These are phyloP conservation scores for Hyppa rectilinea DNA, from an alignment of 2,888 invertebrate species.

Conservation along the genomic window DNA sequence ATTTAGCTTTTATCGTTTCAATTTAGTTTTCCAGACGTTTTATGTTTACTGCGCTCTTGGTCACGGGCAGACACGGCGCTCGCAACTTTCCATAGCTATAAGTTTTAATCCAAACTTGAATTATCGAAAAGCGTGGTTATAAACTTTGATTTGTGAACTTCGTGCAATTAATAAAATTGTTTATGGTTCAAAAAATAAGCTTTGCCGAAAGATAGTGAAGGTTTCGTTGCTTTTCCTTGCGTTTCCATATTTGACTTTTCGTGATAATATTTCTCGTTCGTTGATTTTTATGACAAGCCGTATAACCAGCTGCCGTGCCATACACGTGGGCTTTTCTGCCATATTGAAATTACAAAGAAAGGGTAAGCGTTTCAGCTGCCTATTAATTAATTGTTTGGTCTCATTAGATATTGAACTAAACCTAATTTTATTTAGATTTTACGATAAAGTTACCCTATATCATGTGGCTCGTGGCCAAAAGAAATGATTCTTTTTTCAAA, in stretches of 20 bases:
- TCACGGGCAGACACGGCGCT: conserved; percentile 55
- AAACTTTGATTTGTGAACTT: conserved; percentile 44
- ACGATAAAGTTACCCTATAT: neutral
- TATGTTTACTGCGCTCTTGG: conserved; percentile 56
- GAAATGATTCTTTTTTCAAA: too few species aligned
- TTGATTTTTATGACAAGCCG: conserved; percentile 45
- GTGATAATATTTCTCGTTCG: conserved; percentile 31
- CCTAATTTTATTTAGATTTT: neutral
- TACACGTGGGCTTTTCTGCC: neutral
- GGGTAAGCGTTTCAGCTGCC: neutral
- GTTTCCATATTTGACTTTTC: conserved; percentile 28
- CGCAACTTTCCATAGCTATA: conserved; percentile 33
- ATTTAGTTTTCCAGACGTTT: conserved; percentile 54
- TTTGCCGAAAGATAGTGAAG: neutral
- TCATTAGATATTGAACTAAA: neutral
- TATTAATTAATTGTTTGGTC: neutral
- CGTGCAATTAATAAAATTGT: conserved; percentile 18
- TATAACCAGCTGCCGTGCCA: conserved; percentile 37
- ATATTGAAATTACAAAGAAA: conserved; percentile 16
- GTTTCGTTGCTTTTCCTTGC: conserved; percentile 28
- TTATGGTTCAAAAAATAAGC: conserved; percentile 8
- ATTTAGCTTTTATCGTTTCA: conserved; percentile 60
- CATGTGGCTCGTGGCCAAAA: neutral
- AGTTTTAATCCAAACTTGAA: conserved; percentile 51
- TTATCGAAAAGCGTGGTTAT: conserved; percentile 40